These are phyloP conservation scores for Monarcha castaneiventris DNA, from an alignment of 2,113 vertebrate genomes.

Conservation along the genomic window DNA sequence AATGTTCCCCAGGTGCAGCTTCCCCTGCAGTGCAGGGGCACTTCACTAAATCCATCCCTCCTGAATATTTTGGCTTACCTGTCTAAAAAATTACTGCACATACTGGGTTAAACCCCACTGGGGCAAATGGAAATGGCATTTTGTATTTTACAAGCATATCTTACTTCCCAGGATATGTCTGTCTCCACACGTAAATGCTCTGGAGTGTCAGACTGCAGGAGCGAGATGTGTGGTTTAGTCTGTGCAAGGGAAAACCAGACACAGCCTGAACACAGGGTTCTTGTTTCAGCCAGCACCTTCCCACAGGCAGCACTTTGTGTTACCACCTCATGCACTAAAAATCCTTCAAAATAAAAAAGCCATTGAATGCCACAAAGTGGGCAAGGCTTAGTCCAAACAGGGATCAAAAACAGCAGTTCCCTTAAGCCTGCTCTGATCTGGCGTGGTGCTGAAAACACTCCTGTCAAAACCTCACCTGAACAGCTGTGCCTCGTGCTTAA, in stretches of 20 bases:
- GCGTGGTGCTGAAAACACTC: fast-evolving
- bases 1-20: neutral
- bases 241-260: neutral
- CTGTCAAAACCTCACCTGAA: neutral
- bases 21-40: neutral
- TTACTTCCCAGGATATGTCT: neutral
- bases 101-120: fast-evolving
- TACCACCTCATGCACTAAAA: neutral
- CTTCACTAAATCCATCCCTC: neutral
- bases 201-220: neutral
- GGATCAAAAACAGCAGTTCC: neutral
- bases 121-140: fast-evolving
- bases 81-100: neutral
- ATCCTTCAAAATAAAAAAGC: neutral
- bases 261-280: neutral
- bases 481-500: neutral
- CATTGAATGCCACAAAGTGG: neutral
- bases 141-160: neutral
- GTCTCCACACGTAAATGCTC: fast-evolving
- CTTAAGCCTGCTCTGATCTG: neutral
- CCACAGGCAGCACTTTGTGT: neutral
- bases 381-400: neutral
- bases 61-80: neutral
- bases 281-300: neutral
- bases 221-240: neutral